phyloP scores from a whole-genome alignment of 30 jellyfish, hydroid and myxozoan genomes.

The Pseudorhiza aurosa region DNA sequence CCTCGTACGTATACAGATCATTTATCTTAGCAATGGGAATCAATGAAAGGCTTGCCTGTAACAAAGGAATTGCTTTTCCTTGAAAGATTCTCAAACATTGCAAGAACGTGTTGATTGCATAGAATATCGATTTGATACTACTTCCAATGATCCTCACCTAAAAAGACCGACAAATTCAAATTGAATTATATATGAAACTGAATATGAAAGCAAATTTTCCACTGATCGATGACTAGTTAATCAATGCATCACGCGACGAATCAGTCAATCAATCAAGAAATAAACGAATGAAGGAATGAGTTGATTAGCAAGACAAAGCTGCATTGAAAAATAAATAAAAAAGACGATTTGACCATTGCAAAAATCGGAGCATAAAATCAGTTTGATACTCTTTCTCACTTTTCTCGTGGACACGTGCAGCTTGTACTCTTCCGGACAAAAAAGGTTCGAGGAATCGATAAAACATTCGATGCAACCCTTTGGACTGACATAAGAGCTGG shows the following conservation, averaged over 20 bases:
- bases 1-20: no score
- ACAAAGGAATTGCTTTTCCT: constrained; percentile 80
- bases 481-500: background rate
- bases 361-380: background rate
- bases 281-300: background rate
- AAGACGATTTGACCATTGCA: background rate
- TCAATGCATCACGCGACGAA: background rate
- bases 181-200: background rate
- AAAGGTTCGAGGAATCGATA: constrained; percentile 40
- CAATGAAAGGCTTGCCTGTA: constrained; percentile 58
- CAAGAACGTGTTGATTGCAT: constrained; percentile 70
- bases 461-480: constrained; percentile 64
- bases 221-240: background rate
- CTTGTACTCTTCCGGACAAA: constrained; percentile 64
- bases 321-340: background rate
- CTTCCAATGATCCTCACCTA: constrained; percentile 78
- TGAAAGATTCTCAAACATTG: constrained; percentile 82
- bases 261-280: background rate
- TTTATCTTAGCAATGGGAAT: no score
- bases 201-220: no score
- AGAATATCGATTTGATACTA: constrained; percentile 53
- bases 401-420: constrained; percentile 68
- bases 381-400: constrained; percentile 11
- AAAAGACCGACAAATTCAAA: background rate
- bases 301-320: background rate